Base-by-base conservation (phyloP, 2,888 invertebrate species). In the Ophioninae sp. region DNA sequence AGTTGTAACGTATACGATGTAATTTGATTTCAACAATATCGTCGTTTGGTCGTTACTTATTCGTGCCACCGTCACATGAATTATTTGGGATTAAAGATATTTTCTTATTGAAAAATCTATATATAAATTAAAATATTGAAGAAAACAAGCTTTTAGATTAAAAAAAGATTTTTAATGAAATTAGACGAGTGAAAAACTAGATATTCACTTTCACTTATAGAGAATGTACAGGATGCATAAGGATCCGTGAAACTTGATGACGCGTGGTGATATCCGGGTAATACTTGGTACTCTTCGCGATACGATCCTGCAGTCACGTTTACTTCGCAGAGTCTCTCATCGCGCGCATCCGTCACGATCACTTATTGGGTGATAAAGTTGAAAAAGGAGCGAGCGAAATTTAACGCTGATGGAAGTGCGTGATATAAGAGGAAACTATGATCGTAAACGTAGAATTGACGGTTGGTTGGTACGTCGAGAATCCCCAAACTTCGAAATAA, bases 401-500 rank as follows among this genome's bases (percentile, higher is more conserved):
- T 69, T 69, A 39, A 7, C 61, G 41, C n/a, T 39, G 41, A 73
- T 62, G 39, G 23, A 62, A 62, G 13, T 59, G 59, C 39, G 23
- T 0, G 21, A 30, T 30, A 30, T 17, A 57, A 68, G 8, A 50
- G 68, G 44, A 61, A 30, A 6, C n/a, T 7, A 41, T 37, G 13
- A 7, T 20, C 50, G 56, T 50, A 50, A 50, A 50, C 13, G 50
- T 50, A 50, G 70, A 78, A 70, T 78, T 61, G 64, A 64, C n/a
- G 44, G 62, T 70, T 13, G 62, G n/a, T 44, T 69, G 62, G 64
- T 62, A 64, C 50, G 70, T 23, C 70, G 50, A 62, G 64, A 78
- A 78, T 78, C 62, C 70, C 39, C 62, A 61, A 78, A 70, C 64
- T 78, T 72, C 56, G 70, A 72, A 13, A 57, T 37, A n/a, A 74